Base-by-base conservation (phyloP, 2,888 invertebrate species). In the Argynnis bischoffii region DNA sequence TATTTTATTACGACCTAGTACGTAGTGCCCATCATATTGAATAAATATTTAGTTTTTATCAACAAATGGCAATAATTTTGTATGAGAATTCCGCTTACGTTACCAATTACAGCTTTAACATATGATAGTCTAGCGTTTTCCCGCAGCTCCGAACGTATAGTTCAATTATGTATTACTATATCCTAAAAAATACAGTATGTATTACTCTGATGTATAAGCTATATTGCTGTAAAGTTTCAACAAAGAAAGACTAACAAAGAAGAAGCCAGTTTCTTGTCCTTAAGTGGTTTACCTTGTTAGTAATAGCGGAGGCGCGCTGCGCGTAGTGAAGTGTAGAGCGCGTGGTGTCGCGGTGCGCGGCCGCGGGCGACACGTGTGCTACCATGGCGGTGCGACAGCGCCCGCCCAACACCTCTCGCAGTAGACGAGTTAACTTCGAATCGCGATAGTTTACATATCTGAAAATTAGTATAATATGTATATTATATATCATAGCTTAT, bases 351-450 rank as follows among this genome's bases (percentile, higher is more conserved):
- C 97, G 95, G 79, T 97, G 96, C 8, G 93, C 88, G 16, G 94
- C 94, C 48, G 97, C 96, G 0, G 99, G 97, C 1, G 98, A 97
- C 53, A 99, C 96, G 88, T 99, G 98, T 3, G 99, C 99, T 69
- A 99, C 97, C 99, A 99, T 99, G 15, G 98, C 98, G 0, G 99
- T 99, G 78, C 97, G 95, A 81, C 98, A 98, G 81, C 98, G 98
- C 6, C 99, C 98, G 75, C 97, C 96, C 48, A 98, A 89, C 1
- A 97, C 97, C 78, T 97, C 97, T 74, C 97, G 96, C 63, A 99
- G 92, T 66, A 99, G 90, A 6, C 99, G 94, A 0, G 99, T 99
- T 75, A 99, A 89, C 87, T 99, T 99, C 35, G 98, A 98, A 89
- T 99, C 99, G 0, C 99, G 94, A 87, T 97, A 99, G 91, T 99